These are phyloP conservation scores for Zosterops japonicus DNA, from an alignment of 2,113 vertebrate species.

Conservation along the genomic window DNA sequence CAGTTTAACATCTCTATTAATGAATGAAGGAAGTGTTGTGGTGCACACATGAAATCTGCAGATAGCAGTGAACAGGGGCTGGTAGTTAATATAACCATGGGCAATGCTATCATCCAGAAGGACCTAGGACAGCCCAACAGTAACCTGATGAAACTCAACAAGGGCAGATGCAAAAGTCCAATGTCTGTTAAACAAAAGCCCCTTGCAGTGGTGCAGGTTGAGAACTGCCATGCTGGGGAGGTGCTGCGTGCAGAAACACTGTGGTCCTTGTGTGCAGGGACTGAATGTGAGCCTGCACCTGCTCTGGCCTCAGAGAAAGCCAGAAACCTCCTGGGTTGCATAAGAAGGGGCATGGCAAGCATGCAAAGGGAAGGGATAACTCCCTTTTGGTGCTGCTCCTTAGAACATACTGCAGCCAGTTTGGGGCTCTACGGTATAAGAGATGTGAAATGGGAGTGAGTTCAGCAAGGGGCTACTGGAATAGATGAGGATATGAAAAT, in stretches of 20 bases:
- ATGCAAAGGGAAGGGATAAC: background rate
- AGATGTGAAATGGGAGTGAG: background rate
- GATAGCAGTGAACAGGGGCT: background rate
- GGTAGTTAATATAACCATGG: no score
- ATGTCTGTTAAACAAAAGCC: background rate
- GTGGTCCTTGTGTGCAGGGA: background rate
- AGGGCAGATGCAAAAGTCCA: accelerated
- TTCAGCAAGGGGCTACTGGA: background rate
- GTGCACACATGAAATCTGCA: background rate
- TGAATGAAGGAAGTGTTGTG: background rate
- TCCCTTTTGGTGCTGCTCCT: background rate
- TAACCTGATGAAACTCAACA: background rate
- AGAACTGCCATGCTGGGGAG: background rate
- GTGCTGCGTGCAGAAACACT: background rate
- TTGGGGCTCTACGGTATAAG: no score
- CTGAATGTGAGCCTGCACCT: background rate
- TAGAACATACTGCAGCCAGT: background rate
- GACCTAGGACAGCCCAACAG: background rate
- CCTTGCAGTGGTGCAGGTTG: background rate
- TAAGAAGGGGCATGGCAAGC: background rate
- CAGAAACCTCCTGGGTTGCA: background rate
- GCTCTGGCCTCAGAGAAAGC: background rate
- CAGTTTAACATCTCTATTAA: background rate
- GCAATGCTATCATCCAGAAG: background rate
- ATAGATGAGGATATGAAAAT: no score